phyloP scores from a whole-genome alignment of 1,140 invertebrate species.

The Lineus longissimus region DNA sequence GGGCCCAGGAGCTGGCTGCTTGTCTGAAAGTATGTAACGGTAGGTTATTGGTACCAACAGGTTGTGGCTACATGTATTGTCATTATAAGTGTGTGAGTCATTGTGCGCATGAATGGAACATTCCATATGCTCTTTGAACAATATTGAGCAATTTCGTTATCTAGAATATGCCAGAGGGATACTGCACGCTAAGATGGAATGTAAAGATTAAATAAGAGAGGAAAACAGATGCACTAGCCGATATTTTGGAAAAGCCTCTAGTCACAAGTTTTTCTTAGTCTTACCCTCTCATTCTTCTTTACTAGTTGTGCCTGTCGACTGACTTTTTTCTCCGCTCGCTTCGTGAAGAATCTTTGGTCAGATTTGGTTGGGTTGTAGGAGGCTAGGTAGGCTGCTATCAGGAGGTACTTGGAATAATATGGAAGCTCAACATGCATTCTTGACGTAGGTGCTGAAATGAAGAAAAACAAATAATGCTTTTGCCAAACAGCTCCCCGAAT shows the following conservation, averaged over 20 bases:
- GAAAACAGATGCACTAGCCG: too few relatives aligned
- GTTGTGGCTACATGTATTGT: background rate
- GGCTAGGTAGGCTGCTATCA: slow-evolving; percentile 84
- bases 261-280: too few relatives aligned
- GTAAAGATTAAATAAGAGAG: too few relatives aligned
- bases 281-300: slow-evolving; percentile 50
- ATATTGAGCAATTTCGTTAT: too few relatives aligned
- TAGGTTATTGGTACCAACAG: background rate
- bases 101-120: background rate
- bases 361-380: slow-evolving; percentile 84
- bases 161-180: too few relatives aligned
- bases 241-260: too few relatives aligned
- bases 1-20: slow-evolving; percentile 65
- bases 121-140: background rate
- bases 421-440: slow-evolving; percentile 69
- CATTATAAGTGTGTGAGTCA: background rate
- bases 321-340: slow-evolving; percentile 61
- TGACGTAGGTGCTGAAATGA: slow-evolving; percentile 7
- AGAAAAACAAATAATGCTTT: too few relatives aligned
- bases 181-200: too few relatives aligned
- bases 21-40: slow-evolving; percentile 31
- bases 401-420: slow-evolving; percentile 80
- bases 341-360: slow-evolving; percentile 65
- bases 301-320: slow-evolving; percentile 59
- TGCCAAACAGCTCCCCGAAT: too few relatives aligned